Evolutionary conservation across 2,888 invertebrate genomes (phyloP).

Genomic region (Dorcus hopei): DNA sequence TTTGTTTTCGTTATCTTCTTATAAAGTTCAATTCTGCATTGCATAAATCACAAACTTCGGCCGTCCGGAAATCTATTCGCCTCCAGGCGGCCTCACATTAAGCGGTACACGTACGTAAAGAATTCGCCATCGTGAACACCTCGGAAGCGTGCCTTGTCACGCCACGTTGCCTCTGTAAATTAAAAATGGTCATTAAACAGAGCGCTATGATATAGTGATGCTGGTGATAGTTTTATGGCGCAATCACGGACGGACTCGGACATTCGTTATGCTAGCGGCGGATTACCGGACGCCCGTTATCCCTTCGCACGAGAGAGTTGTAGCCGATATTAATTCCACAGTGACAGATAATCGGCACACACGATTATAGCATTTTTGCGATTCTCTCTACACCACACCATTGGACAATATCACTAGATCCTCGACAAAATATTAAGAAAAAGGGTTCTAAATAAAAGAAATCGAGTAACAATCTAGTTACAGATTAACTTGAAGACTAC

Average conservation of each 20-base stretch:
- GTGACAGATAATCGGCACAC: slow-evolving; percentile 32
- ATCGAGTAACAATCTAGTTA: too few relatives aligned
- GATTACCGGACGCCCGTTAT: slow-evolving; percentile 34
- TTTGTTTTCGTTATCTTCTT: slow-evolving; percentile 38
- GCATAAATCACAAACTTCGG: slow-evolving; percentile 34
- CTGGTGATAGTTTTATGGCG: slow-evolving; percentile 32
- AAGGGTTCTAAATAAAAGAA: too few relatives aligned
- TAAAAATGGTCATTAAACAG: slow-evolving; percentile 20
- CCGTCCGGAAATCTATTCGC: slow-evolving; percentile 27
- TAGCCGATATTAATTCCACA: slow-evolving; percentile 33
- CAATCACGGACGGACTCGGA: slow-evolving; percentile 31
- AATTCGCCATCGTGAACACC: too few relatives aligned
- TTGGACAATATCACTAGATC: too few relatives aligned
- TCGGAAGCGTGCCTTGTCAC: too few relatives aligned
- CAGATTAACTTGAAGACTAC: too few relatives aligned
- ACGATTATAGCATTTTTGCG: not conserved
- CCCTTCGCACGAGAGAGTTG: slow-evolving; percentile 30
- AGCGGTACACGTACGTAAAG: too few relatives aligned
- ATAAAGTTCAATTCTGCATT: slow-evolving; percentile 35
- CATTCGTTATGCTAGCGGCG: slow-evolving; percentile 32
- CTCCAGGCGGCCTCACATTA: not conserved
- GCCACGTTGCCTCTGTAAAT: slow-evolving; percentile 13
- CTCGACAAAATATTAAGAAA: too few relatives aligned
- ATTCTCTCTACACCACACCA: too few relatives aligned
- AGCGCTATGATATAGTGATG: slow-evolving; percentile 25